These are phyloP conservation scores for Macrosiphum euphorbiae DNA, from an alignment of 2,888 invertebrate species.

Conservation along the genomic window DNA sequence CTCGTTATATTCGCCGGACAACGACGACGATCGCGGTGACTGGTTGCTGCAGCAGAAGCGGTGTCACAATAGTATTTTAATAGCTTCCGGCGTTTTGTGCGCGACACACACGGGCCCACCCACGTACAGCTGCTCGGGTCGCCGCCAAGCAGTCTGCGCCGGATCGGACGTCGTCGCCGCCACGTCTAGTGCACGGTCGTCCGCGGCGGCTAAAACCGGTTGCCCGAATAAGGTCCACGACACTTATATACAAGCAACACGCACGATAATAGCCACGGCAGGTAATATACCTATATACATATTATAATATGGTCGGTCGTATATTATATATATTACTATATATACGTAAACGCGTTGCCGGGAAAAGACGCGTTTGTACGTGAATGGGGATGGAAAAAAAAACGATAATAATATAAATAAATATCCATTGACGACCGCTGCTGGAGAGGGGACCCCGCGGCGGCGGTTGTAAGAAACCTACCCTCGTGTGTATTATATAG, in stretches of 20 bases:
- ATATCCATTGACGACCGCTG: slow-evolving; percentile 28
- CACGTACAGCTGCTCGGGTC: slow-evolving; percentile 52
- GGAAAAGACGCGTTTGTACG: background rate
- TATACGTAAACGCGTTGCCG: background rate
- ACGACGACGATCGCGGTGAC: slow-evolving; percentile 13
- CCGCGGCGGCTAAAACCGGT: slow-evolving; percentile 39
- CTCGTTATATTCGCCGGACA: slow-evolving; percentile 10
- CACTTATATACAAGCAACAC: background rate
- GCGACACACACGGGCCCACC: slow-evolving; percentile 44
- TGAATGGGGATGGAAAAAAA: slow-evolving; percentile 1
- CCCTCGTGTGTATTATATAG: slow-evolving; percentile 23
- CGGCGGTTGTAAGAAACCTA: slow-evolving; percentile 52
- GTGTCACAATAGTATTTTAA: slow-evolving; percentile 65
- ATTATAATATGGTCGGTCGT: background rate
- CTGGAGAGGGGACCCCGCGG: slow-evolving; percentile 24
- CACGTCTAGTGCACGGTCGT: background rate
- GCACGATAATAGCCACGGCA: background rate
- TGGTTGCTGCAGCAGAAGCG: background rate
- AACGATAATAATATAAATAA: slow-evolving; percentile 34
- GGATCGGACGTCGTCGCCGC: slow-evolving; percentile 14
- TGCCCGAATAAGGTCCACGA: slow-evolving; percentile 20
- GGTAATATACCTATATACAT: background rate
- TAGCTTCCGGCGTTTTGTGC: slow-evolving; percentile 65
- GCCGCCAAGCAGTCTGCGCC: slow-evolving; percentile 62
- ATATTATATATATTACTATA: background rate